Conservation (phyloP, 2,797 vertebrate genomes). For the Atherinosoma microstoma region DNA sequence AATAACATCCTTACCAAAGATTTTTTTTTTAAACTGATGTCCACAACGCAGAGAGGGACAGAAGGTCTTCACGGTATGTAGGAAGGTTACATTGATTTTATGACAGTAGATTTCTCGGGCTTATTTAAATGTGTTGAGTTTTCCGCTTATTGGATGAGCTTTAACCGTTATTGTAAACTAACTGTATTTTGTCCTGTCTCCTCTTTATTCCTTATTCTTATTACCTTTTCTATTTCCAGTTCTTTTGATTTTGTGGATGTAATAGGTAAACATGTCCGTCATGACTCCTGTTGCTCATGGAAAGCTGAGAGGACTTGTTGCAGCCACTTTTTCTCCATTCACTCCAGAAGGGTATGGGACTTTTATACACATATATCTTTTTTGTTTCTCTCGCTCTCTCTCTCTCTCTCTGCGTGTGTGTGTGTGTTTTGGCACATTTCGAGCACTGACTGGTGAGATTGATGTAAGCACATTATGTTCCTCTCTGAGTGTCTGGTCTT, state of each 20-base stretch:
- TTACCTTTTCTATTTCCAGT: not conserved
- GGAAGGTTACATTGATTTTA: not conserved
- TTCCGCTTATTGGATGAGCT: not conserved
- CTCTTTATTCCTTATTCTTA: not conserved
- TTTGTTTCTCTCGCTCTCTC: not conserved
- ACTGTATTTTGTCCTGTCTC: not conserved
- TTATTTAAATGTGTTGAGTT: not conserved
- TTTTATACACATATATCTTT: not conserved
- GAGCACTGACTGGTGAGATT: not conserved
- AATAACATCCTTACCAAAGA: accelerated
- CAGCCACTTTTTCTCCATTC: conserved; percentile 93
- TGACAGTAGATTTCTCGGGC: not conserved
- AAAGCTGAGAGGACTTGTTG: conserved; percentile 87
- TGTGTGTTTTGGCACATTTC: not conserved
- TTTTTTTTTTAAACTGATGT: not conserved
- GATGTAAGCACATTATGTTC: not conserved
- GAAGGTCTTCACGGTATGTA: conserved; percentile 8
- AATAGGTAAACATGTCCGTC: conserved; percentile 8
- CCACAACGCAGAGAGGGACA: not conserved
- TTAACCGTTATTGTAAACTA: not conserved
- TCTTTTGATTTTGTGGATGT: not conserved
- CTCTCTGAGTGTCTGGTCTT: not conserved
- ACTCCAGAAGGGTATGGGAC: conserved; percentile 85
- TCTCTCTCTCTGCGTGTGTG: too few species aligned
- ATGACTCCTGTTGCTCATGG: conserved; percentile 66